Base-by-base conservation (phyloP, 1,140 invertebrate species). In the Globodera rostochiensis region DNA sequence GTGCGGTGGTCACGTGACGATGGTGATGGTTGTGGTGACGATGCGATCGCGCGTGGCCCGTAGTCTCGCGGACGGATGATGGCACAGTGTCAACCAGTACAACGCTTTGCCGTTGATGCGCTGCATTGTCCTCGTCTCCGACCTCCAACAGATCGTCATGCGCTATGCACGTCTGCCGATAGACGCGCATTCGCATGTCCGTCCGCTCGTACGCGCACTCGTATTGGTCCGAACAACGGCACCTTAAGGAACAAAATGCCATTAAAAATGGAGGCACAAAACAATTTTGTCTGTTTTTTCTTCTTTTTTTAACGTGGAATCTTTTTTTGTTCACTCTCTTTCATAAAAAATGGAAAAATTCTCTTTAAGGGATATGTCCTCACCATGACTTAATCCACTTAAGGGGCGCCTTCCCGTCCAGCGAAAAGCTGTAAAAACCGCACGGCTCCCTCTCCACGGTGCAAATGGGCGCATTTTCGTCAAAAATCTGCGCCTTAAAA, bases 321-420 rank as follows among this genome's bases (percentile, higher is more conserved):
- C 1, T 6, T 19, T 80, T 36, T 13, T 19, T 60, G n/a, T 74
- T 83, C 81, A 47, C 53, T 80, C 4, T 46, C 7, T 79, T 80
- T 21, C 46, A 11, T 77, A 49, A 74, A 49, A 74, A 82, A 82
- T 83, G 53, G 19, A 5, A 60, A 45, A 83, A 82, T 82, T 25
- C 15, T 57, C 82, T 80, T 84, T 77, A 66, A 49, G 75, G 60
- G 46, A 83, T 57, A 83, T 45, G 47, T 9, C 25, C 80, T 80
- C 82, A 87, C 84, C 84, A 86, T 13, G 86, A 87, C 53, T 86
- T 86, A 13, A 86, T 82, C 84, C 84, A 86, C 83, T 86, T 86
- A 25, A 86, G 85, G 7, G 77, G 83, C 36, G 70, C 36, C 50
- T 73, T 83, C 6, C 86, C 84, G 69, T 79, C 64, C 25, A 87